A percentile compares a stretch with the other conserved stretches of the same genome.
These are phyloP conservation scores for Anthrax anthrax DNA, from an alignment of 2,888 invertebrate species.

Conservation along the genomic window DNA sequence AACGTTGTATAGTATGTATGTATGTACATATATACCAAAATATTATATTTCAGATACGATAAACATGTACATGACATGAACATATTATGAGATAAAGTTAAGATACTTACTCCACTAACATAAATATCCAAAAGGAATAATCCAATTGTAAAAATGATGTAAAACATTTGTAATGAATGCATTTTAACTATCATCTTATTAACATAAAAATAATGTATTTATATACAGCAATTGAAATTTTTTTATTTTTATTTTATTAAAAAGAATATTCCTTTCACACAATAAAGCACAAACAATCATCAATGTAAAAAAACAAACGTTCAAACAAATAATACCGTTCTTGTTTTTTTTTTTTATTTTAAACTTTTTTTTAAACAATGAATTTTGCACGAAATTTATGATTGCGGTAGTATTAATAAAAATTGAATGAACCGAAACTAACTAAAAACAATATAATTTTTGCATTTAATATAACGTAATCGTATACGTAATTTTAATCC, in stretches of 20 bases:
- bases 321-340: no score
- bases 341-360: no score
- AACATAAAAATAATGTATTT: no score
- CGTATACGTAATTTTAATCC: no score
- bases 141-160: slow-evolving; percentile 17
- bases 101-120: slow-evolving; percentile 34
- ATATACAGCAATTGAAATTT: no score
- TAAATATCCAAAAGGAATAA: slow-evolving; percentile 29
- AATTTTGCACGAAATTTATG: not conserved
- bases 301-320: no score
- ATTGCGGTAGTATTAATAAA: not conserved
- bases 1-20: no score
- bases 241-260: not conserved
- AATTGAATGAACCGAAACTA: not conserved
- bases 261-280: not conserved
- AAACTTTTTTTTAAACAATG: not conserved
- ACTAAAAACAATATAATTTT: not conserved
- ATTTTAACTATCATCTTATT: not conserved
- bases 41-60: no score
- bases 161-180: slow-evolving; percentile 11
- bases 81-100: no score
- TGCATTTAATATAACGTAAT: not conserved
- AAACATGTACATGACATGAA: no score
- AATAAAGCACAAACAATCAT: not conserved
- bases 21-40: no score